These are phyloP conservation scores for Ditula angustiorana DNA, from an alignment of 2,888 invertebrate species.

Conservation along the genomic window DNA sequence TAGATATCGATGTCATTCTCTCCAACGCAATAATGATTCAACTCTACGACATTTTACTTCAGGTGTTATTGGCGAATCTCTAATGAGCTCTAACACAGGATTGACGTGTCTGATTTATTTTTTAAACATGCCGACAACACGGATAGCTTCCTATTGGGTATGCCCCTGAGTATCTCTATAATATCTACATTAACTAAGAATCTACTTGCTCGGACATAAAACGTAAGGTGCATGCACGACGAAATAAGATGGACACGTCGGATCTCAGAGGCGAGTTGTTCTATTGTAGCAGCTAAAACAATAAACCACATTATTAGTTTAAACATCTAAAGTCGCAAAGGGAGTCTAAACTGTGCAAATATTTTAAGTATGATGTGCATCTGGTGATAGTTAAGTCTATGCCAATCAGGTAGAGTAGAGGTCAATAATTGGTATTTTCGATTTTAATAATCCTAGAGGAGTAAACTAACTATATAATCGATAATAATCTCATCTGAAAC, in stretches of 20 bases:
- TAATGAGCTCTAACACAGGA: background rate
- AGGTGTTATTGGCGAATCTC: background rate
- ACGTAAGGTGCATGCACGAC: constrained; percentile 67
- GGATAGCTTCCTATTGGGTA: background rate
- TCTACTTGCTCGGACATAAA: constrained; percentile 34
- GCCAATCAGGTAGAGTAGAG: background rate
- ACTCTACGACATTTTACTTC: too few species aligned
- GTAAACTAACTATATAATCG: too few species aligned
- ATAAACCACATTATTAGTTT: constrained; percentile 63
- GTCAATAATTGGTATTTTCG: too few species aligned
- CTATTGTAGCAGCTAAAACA: constrained; percentile 93
- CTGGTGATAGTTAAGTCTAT: background rate
- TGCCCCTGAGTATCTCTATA: constrained; percentile 16
- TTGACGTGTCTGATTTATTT: background rate
- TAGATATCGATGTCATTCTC: too few species aligned
- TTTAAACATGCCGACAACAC: constrained; percentile 2
- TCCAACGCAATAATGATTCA: too few species aligned
- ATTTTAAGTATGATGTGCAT: constrained; percentile 13
- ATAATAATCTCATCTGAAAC: too few species aligned
- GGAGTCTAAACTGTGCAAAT: constrained; percentile 16
- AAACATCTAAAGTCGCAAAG: constrained; percentile 43
- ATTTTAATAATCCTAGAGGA: too few species aligned
- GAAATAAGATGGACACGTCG: constrained; percentile 63
- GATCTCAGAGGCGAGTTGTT: constrained; percentile 90
- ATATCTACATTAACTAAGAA: constrained; percentile 35